A percentile compares a stretch with the other conserved stretches of the same genome.
These are phyloP conservation scores for Alouatta palliata DNA, from an alignment of 2,113 vertebrate genomes.

Conservation along the genomic window DNA sequence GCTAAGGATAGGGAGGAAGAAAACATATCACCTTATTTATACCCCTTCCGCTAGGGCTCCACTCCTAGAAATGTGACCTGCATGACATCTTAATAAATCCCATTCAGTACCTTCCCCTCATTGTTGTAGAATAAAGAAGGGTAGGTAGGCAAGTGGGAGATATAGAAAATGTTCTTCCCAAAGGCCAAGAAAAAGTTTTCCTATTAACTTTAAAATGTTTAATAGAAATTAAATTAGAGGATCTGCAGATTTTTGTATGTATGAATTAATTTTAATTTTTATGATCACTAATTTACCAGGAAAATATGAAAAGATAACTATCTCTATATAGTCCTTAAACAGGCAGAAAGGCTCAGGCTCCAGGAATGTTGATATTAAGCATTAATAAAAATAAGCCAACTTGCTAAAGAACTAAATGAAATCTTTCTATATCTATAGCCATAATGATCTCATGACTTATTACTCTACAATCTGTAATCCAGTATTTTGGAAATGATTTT, in stretches of 20 bases:
- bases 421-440: not conserved
- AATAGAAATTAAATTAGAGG: not conserved
- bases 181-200: not conserved
- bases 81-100: not conserved
- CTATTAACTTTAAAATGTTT: not conserved
- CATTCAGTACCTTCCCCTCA: not conserved
- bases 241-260: not conserved
- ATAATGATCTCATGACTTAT: slow-evolving; percentile 1
- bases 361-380: not conserved
- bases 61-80: not conserved
- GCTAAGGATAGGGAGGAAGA: too few species aligned
- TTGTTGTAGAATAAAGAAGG: not conserved
- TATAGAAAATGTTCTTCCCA: not conserved
- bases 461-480: not conserved
- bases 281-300: not conserved
- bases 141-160: not conserved
- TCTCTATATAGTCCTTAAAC: not conserved
- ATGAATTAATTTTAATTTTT: slow-evolving; percentile 21
- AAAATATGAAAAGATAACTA: not conserved
- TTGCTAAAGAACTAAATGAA: not conserved
- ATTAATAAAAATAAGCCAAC: not conserved
- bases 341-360: not conserved
- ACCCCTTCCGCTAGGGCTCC: not conserved
- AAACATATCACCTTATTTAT: not conserved
- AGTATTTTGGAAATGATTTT: not conserved